Evolutionary conservation across 1,140 invertebrate species (phyloP), one percentile per base, ranked within the genome.

Genomic region (Zaprionus gabonicus): DNA sequence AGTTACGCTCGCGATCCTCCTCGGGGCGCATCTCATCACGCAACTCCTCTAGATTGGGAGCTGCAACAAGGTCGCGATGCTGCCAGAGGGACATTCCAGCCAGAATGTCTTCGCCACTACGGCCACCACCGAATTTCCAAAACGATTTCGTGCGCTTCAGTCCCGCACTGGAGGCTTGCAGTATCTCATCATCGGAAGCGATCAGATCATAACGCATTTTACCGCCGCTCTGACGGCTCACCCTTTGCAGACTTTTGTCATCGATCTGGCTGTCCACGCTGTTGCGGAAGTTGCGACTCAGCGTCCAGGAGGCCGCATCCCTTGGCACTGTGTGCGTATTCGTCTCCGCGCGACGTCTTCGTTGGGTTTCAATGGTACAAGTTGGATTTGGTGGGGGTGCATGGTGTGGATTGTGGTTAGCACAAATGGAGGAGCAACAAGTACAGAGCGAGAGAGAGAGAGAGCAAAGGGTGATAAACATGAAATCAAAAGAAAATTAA

Each of bases 51-150:
- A 85, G 88, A 93, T 91, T 94, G 90, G 82, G 93, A 0, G 91
- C 94, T 10, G 92, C 93, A 74, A 97, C 96, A 49, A 97, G 93
- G 59, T 97, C 97, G n/a, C 96, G 93, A 90, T 97, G 97, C 85
- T 96, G 95, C 97, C 97, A 97, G 15, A 97, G 92, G 0, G 96
- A 95, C 97, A 97, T 97, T 0, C 97, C 96, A 76, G 96, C 96
- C 49, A 97, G 93, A 7, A 97, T 96, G 36, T 95, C 95, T 15
- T 95, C 94, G 1, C 94, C 95, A 9, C 78, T 90, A 25, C 91
- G 88, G 17, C 91, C 91, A 44, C 95, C 94, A 46, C 96, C 95
- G 81, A 97, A 97, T 78, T 96, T 95, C 96, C 96, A 97, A 76
- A 97, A 97, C 0, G 96, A 97, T 92, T 97, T 97, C 0, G 96